These are phyloP conservation scores for Junonia oenone DNA, from an alignment of 2,888 invertebrate species.

Conservation along the genomic window DNA sequence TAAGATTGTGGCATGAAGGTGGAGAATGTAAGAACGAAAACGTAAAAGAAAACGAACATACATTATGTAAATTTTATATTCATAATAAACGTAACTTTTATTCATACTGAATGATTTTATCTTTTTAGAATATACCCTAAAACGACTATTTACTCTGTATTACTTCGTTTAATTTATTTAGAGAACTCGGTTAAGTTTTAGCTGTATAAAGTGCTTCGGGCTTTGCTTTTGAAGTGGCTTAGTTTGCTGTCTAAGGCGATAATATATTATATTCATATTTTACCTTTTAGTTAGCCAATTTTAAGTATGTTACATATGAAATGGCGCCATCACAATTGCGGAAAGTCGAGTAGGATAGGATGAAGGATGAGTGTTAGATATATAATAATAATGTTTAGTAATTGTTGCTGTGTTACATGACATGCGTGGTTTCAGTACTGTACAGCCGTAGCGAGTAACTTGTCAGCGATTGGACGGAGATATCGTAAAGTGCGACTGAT, in stretches of 20 bases:
- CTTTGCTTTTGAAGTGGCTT: slow-evolving; percentile 61
- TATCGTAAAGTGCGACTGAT: slow-evolving; percentile 60
- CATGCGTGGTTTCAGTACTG: slow-evolving; percentile 49
- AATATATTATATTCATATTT: slow-evolving; percentile 54
- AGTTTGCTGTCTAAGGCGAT: slow-evolving; percentile 57
- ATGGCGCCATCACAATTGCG: slow-evolving; percentile 67
- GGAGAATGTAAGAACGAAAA: slow-evolving; percentile 10
- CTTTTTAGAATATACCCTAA: slow-evolving; percentile 26
- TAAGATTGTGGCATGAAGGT: not conserved
- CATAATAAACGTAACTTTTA: slow-evolving; percentile 18
- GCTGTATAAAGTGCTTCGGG: slow-evolving; percentile 71
- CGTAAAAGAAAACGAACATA: slow-evolving; percentile 8
- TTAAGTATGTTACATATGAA: slow-evolving; percentile 51
- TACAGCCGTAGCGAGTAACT: slow-evolving; percentile 38
- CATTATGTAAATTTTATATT: slow-evolving; percentile 17
- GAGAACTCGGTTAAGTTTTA: slow-evolving; percentile 51
- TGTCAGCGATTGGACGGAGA: slow-evolving; percentile 45
- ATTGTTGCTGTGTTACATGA: slow-evolving; percentile 60
- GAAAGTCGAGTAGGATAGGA: slow-evolving; percentile 57
- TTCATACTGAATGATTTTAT: slow-evolving; percentile 25
- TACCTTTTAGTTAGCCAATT: slow-evolving; percentile 70
- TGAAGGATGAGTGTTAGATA: slow-evolving; percentile 62
- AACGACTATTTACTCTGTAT: slow-evolving; percentile 43
- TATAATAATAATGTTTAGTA: slow-evolving; percentile 60
- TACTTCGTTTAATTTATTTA: slow-evolving; percentile 66